A percentile compares a stretch with the other conserved stretches of the same genome.
Evolutionary conservation across 64 coral and sea anemone species (phyloP).

Genomic region (Porites lutea): DNA sequence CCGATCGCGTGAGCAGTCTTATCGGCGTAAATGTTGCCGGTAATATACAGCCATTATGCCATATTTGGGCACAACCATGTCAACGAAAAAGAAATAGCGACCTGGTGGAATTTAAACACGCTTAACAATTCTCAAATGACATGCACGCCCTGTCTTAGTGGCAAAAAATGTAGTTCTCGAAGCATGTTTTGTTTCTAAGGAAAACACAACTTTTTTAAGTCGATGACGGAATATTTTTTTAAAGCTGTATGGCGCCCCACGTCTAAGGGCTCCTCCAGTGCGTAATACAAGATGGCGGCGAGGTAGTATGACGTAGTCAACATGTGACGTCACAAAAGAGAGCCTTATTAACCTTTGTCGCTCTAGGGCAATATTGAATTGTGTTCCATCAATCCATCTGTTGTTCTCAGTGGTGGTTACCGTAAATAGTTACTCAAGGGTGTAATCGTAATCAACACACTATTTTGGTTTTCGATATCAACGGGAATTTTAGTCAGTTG

Average conservation of each 20-base stretch:
- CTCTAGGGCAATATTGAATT: constrained; percentile 11
- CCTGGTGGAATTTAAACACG: neutral
- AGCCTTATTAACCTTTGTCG: neutral
- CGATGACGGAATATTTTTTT: constrained; percentile 36
- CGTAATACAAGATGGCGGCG: constrained; percentile 59
- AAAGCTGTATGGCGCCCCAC: neutral
- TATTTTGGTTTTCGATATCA: constrained; percentile 34
- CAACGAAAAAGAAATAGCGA: neutral
- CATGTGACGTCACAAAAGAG: constrained; percentile 9
- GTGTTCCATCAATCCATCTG: constrained; percentile 7
- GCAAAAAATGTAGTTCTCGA: neutral
- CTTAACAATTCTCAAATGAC: constrained; percentile 1
- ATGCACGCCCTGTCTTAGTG: neutral
- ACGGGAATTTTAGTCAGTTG: constrained; percentile 32
- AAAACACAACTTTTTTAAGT: constrained; percentile 9
- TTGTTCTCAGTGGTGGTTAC: constrained; percentile 40
- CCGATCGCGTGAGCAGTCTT: constrained; percentile 15
- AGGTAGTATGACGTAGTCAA: neutral
- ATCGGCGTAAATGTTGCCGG: neutral
- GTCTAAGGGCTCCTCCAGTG: neutral
- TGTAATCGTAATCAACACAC: constrained; percentile 36
- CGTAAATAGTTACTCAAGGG: constrained; percentile 64
- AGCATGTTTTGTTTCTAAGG: constrained; percentile 33
- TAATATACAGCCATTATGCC: constrained; percentile 11
- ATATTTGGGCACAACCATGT: neutral